Base-by-base conservation (phyloP, 1,140 invertebrate species). In the Eumaeus atala region DNA sequence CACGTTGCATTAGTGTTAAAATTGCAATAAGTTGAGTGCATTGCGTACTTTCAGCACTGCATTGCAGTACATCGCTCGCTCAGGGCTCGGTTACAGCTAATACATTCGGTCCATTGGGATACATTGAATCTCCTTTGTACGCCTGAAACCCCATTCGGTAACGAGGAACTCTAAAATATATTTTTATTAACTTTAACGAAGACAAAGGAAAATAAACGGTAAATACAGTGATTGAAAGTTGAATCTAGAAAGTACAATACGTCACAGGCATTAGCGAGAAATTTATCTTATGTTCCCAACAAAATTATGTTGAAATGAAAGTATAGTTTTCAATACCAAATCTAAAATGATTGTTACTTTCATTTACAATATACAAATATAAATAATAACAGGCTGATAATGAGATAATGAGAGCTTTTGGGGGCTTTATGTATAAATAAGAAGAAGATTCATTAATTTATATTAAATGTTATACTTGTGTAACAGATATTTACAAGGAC, bases 21-120 rank as follows among this genome's bases (percentile, higher is more conserved):
- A 54, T 47, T 34, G 38, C 51, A 54, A 54, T 54, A 54, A 54
- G 51, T 47, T 17, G 40, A 54, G 51, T 54, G 51, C 51, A 54
- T 54, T 54, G 51, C 51, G 51, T 54, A 40, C 47, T 54, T 54
- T 14, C 33, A 54, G 38, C 42, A 34, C 51, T 54, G 51, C 51
- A 54, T 35, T 54, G 51, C 51, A 54, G 51, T 54, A 54, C 51
- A 54, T 54, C 51, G 51, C 51, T 47, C 51, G 51, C 28, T 42
- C 51, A 42, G 34, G 21, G 51, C 51, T 11, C n/a, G 33, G 51
- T 42, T 34, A 12, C 28, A 12, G 51, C 51, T 54, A 47, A 44
- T 42, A 34, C 51, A 33, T 34, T 33, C 12, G 38, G 38, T 54
- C 51, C 51, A 33, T 42, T 44, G 51, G 51, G 51, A 54, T 54